Conservation (phyloP, 2,113 vertebrate genomes). For the Rana temporaria region DNA sequence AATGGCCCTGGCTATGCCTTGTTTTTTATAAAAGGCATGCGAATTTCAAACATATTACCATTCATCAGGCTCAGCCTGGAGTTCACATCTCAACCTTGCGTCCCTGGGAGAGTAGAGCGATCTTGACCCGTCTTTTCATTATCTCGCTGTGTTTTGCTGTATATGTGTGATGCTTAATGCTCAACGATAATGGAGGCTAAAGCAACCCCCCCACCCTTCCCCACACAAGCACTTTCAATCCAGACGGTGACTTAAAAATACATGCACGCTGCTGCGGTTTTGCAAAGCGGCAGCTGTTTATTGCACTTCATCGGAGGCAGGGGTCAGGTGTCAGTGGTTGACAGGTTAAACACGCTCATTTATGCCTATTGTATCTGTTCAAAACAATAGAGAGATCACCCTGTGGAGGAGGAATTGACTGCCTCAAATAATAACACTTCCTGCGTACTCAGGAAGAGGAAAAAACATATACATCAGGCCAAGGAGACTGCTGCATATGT, state of each 20-base stretch:
- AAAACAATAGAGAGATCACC: background rate
- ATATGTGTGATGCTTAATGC: constrained; percentile 45
- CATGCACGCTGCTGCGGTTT: background rate
- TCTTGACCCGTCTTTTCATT: constrained; percentile 54
- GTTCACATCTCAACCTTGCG: constrained; percentile 19
- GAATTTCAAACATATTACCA: constrained; percentile 1
- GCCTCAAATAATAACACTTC: background rate
- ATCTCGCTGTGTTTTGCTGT: constrained; percentile 41
- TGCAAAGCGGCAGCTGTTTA: background rate
- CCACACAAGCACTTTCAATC: background rate
- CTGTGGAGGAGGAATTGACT: constrained; percentile 12
- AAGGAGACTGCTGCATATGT: background rate
- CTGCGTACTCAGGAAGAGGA: background rate
- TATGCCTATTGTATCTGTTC: constrained; percentile 36
- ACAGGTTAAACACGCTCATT: constrained; percentile 51
- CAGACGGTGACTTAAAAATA: constrained; percentile 18
- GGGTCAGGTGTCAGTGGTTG: constrained; percentile 44
- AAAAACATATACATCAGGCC: background rate
- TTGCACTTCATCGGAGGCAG: background rate
- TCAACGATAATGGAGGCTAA: constrained; percentile 39
- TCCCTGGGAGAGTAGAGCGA: constrained; percentile 44
- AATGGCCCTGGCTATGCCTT: background rate
- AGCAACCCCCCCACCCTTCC: background rate
- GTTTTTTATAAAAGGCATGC: constrained; percentile 1
- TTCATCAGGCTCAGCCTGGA: constrained; percentile 22